Evolutionary conservation across 2,888 invertebrate genomes (phyloP).

Genomic region (Perizoma affinitatum): DNA sequence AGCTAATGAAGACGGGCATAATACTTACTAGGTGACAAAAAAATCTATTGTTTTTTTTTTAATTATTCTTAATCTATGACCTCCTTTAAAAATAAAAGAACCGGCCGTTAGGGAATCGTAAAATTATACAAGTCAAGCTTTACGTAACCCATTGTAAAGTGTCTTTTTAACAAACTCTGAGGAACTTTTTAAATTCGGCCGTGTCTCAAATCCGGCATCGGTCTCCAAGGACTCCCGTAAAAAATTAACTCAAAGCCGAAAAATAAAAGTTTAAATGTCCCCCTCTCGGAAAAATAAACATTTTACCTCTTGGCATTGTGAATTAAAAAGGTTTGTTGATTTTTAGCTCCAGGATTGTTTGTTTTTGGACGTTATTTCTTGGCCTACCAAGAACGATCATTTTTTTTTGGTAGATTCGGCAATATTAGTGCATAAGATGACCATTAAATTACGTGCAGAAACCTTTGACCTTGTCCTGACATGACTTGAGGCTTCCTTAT

Average conservation of each 20-base stretch:
- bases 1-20: too few species aligned
- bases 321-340: slow-evolving; percentile 39
- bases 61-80: slow-evolving; percentile 42
- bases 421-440: too few species aligned
- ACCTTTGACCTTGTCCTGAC: too few species aligned
- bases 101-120: slow-evolving; percentile 57
- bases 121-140: slow-evolving; percentile 76
- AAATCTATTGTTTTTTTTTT: too few species aligned
- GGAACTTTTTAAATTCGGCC: slow-evolving; percentile 69
- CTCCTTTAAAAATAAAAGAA: slow-evolving; percentile 46
- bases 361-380: background rate
- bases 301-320: slow-evolving; percentile 72
- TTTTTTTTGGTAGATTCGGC: too few species aligned
- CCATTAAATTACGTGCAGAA: too few species aligned
- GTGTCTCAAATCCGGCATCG: slow-evolving; percentile 76
- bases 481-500: too few species aligned
- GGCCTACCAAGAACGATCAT: too few species aligned
- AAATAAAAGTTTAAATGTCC: slow-evolving; percentile 74
- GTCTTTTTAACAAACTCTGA: slow-evolving; percentile 77
- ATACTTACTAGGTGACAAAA: too few species aligned
- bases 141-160: slow-evolving; percentile 80
- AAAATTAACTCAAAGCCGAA: slow-evolving; percentile 78
- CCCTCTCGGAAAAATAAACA: slow-evolving; percentile 75
- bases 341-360: slow-evolving; percentile 17
- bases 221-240: slow-evolving; percentile 73